Percentiles rank a stretch among this genome's conserved stretches.
Evolutionary conservation across 1,140 invertebrate species (phyloP).

Genomic region (Drosophila malerkotliana): DNA sequence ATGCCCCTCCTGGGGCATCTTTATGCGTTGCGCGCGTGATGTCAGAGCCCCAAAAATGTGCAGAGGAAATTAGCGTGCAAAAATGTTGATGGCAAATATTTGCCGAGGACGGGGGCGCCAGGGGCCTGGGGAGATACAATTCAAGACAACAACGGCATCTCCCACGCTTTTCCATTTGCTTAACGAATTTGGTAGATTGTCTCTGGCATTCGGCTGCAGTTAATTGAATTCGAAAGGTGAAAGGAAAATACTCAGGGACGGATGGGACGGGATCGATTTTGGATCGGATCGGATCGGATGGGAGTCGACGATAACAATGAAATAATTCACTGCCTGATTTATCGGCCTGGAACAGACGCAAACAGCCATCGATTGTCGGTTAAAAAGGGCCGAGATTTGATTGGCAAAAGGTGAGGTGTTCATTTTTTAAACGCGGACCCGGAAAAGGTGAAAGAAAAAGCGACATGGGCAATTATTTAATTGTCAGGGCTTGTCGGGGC

Average conservation of each 20-base stretch:
- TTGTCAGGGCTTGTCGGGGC: conserved; percentile 4
- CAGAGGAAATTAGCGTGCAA: conserved; percentile 77
- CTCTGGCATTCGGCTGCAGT: conserved; percentile 75
- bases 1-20: conserved; percentile 5
- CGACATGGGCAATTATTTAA: conserved; percentile 1
- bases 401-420: conserved; percentile 37
- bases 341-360: conserved; percentile 33
- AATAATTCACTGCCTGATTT: conserved; percentile 74
- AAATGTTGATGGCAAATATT: conserved; percentile 82
- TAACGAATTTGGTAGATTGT: conserved; percentile 77
- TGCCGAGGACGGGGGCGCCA: conserved; percentile 18
- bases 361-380: conserved; percentile 14
- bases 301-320: conserved; percentile 63
- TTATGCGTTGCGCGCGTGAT: conserved; percentile 77
- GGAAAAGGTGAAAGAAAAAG: conserved; percentile 11
- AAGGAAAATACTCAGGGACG: conserved; percentile 53
- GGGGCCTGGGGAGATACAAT: not conserved
- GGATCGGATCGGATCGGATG: conserved; percentile 11
- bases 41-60: conserved; percentile 67
- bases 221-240: conserved; percentile 82
- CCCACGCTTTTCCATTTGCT: conserved; percentile 77
- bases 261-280: conserved; percentile 22
- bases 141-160: conserved; percentile 22
- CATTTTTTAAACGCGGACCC: conserved; percentile 25
- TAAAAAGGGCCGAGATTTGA: conserved; percentile 60